A percentile compares a stretch with the other conserved stretches of the same genome.
Evolutionary conservation across 1,140 invertebrate species (phyloP).

Genomic region (Tetramorium alpestre): DNA sequence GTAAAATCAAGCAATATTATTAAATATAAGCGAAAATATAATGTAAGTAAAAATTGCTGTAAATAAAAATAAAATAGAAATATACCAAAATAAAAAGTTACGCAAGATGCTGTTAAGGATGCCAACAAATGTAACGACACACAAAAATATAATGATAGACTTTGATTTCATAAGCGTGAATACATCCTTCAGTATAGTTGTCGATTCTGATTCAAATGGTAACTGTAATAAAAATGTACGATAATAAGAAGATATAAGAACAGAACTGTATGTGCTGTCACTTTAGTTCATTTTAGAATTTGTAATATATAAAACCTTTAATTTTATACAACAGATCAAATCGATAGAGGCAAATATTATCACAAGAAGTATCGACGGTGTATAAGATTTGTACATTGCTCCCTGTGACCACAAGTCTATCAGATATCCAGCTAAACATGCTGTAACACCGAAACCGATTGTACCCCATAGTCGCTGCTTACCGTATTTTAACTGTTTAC

Average conservation of each 20-base stretch:
- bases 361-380: conserved; percentile 88
- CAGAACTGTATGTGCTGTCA: too few relatives aligned
- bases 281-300: too few relatives aligned
- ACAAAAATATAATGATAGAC: conserved; percentile 88
- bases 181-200: conserved; percentile 89
- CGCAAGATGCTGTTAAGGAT: conserved; percentile 92
- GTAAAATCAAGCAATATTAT: not conserved
- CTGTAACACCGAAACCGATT: conserved; percentile 90
- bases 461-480: conserved; percentile 92
- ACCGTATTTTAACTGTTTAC: conserved; percentile 89
- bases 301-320: conserved; percentile 81
- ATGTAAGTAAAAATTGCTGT: too few relatives aligned
- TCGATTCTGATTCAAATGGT: conserved; percentile 88
- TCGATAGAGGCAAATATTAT: conserved; percentile 88
- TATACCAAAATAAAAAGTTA: conserved; percentile 92
- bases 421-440: conserved; percentile 88
- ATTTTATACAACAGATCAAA: conserved; percentile 87
- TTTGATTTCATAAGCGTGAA: conserved; percentile 87
- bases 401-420: conserved; percentile 87
- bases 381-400: conserved; percentile 87
- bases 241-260: not conserved
- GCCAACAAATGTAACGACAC: conserved; percentile 90
- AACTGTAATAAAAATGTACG: conserved; percentile 84
- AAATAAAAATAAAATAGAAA: conserved; percentile 20
- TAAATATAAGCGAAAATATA: not conserved